Conservation (phyloP, 2,113 vertebrate genomes). For the Stictonetta naevosa region DNA sequence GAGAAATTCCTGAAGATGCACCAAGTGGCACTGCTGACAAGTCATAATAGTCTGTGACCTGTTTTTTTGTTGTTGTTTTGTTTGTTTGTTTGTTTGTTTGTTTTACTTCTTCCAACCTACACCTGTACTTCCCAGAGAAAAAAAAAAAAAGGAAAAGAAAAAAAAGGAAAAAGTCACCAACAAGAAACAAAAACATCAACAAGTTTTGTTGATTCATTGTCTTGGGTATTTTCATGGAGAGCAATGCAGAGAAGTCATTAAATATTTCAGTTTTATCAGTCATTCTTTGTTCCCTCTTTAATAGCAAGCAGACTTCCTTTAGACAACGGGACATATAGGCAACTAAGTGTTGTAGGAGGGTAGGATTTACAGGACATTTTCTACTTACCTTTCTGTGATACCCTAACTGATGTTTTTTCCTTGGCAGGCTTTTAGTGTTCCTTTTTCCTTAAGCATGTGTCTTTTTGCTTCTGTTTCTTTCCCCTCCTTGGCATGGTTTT, state of each 20-base stretch:
- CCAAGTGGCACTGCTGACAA: not conserved
- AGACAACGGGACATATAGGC: not conserved
- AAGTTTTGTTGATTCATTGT: not conserved
- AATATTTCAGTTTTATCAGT: not conserved
- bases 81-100: no score
- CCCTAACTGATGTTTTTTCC: not conserved
- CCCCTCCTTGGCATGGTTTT: not conserved
- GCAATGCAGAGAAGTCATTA: not conserved
- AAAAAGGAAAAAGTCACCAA: no score
- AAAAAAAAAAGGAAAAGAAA: not conserved
- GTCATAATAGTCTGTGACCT: not conserved
- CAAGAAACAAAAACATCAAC: no score
- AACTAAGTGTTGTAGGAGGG: not conserved
- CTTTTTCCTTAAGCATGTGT: not conserved
- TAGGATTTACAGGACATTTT: not conserved
- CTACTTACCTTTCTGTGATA: not conserved
- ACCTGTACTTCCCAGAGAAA: not conserved
- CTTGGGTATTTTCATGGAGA: not conserved
- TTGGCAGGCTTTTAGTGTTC: not conserved
- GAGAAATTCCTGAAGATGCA: not conserved
- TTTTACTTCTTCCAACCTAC: no score
- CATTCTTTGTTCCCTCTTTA: not conserved
- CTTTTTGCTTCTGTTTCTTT: not conserved
- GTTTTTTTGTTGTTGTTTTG: no score
- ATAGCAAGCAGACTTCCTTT: not conserved